phyloP scores from a whole-genome alignment of 2,888 invertebrate genomes.

The Eristalinus sepulchralis region DNA sequence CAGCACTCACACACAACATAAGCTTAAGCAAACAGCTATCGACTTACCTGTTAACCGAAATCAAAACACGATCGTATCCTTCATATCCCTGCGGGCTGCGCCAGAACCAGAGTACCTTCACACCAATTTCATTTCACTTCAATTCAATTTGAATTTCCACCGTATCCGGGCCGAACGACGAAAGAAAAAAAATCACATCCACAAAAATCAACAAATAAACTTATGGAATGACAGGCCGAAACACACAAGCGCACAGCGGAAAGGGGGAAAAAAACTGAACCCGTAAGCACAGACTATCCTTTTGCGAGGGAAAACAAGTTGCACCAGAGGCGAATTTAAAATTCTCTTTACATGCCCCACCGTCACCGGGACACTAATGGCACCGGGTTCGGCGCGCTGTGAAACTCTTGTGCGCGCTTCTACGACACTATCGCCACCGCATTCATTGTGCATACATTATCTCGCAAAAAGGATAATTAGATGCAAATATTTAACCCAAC shows the following conservation, averaged over 20 bases:
- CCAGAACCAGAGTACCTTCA: not conserved
- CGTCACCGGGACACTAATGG: slow-evolving; percentile 6
- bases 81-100: slow-evolving; percentile 18
- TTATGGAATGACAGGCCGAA: too few relatives aligned
- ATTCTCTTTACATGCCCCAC: not conserved
- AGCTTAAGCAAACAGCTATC: not conserved
- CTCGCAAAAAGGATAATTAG: slow-evolving; percentile 21
- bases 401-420: not conserved
- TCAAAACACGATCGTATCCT: slow-evolving; percentile 24
- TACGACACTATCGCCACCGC: slow-evolving; percentile 1
- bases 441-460: slow-evolving; percentile 14
- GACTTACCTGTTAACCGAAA: slow-evolving; percentile 31
- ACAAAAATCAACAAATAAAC: not conserved
- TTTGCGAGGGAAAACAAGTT: not conserved
- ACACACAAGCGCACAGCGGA: too few relatives aligned
- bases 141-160: not conserved
- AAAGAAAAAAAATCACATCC: not conserved
- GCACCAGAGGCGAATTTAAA: not conserved
- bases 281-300: not conserved
- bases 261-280: not conserved
- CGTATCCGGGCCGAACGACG: not conserved
- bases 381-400: not conserved
- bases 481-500: slow-evolving; percentile 34
- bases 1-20: not conserved
- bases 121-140: slow-evolving; percentile 1